Base-by-base conservation (phyloP, 1,140 invertebrate species). In the Euwallacea fornicatus region DNA sequence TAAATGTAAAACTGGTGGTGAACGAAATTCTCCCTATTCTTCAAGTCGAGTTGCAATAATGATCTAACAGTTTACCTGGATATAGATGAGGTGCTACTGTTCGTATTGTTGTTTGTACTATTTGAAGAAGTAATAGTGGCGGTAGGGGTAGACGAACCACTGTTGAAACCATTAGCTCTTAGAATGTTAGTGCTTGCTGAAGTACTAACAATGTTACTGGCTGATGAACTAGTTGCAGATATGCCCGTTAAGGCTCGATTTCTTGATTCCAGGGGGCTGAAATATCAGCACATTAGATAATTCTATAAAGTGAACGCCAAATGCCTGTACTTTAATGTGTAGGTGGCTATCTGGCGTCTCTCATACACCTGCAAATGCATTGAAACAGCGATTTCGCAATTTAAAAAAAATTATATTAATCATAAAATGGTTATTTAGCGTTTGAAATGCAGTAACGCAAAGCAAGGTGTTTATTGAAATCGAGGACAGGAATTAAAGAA, bases 221-320 rank as follows among this genome's bases (percentile, higher is more conserved):
- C n/a, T 10, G 59, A 16, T 43, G 60, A 53, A 55, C 47, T 56
- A 47, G 55, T 41, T 8, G 46, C 16, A 15, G 68, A 47, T 56
- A 66, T 71, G 2, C 69, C 69, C 7, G 46, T 63, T 11, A 68
- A 41, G 13, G 77, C 67, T 62, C 78, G 72, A 55, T 80, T 80
- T 56, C 79, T 74, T 59, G 79, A 77, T 59, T 82, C 81, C 72
- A 82, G 66, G 16, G 81, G 81, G 71, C 81, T 82, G 54, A 21
- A 81, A 80, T 15, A 46, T 33, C 4, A 33, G 21, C 21, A 33
- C 4, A 33, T 33, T 33, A 33, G 21, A 33, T 4, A 33, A 33
- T 33, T 33, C 21, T 33, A 33, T 33, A 33, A 33, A 33, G 4
- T 33, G 4, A 4, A 33, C 4, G 4, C 21, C 21, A 33, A 4